These are phyloP conservation scores for Sminthurinus aureus DNA, from an alignment of 2,888 invertebrate genomes.

Conservation along the genomic window DNA sequence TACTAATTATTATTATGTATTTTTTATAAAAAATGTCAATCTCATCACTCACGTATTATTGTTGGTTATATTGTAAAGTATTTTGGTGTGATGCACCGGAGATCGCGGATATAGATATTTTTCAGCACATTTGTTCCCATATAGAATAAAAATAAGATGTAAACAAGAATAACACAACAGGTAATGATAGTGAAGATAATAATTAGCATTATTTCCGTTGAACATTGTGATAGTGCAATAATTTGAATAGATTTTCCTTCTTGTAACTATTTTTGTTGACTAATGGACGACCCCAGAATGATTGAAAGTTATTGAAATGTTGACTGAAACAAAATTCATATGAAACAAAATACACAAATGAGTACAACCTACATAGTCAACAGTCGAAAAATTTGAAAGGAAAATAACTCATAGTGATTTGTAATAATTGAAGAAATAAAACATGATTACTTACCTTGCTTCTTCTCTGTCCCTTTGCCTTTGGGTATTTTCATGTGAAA, in stretches of 20 bases:
- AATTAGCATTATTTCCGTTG: conserved; percentile 31
- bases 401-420: background rate
- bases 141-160: too few species aligned
- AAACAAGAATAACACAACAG: too few species aligned
- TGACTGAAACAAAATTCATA: background rate
- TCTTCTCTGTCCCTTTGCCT: conserved; percentile 33
- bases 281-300: conserved; percentile 38
- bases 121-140: too few species aligned
- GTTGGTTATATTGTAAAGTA: too few species aligned
- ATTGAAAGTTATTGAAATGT: conserved; percentile 37
- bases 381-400: background rate
- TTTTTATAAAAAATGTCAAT: too few species aligned
- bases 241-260: conserved; percentile 42
- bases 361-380: background rate
- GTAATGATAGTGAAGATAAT: too few species aligned
- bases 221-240: conserved; percentile 39
- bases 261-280: conserved; percentile 24
- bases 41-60: too few species aligned
- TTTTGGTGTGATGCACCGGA: too few species aligned
- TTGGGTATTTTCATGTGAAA: conserved; percentile 14
- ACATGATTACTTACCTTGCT: background rate
- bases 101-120: too few species aligned
- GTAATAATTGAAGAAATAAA: background rate
- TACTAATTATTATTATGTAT: too few species aligned
- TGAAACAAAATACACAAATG: background rate